phyloP scores from a whole-genome alignment of 1,140 invertebrate species.

The Ceratitis capitata region DNA sequence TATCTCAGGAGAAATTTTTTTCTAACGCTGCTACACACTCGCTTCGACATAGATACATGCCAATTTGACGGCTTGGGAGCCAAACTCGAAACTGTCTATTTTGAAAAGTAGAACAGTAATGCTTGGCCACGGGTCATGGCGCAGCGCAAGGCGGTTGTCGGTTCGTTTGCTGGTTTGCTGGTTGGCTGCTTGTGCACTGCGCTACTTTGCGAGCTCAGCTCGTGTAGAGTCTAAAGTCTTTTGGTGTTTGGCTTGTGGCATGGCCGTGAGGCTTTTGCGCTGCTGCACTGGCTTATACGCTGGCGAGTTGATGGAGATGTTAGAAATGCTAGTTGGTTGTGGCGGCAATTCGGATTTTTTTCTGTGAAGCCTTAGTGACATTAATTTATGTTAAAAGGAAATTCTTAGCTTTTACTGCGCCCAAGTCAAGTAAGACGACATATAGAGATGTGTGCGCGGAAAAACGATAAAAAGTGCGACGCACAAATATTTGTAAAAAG shows the following conservation, averaged over 20 bases:
- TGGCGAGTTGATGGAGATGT: conserved; percentile 57
- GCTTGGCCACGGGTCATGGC: conserved; percentile 63
- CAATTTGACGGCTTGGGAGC: background rate
- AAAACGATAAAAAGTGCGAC: too few species aligned
- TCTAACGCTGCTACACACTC: background rate
- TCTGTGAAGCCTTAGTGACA: conserved; percentile 44
- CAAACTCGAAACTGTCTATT: background rate
- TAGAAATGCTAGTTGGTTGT: conserved; percentile 46
- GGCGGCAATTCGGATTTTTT: conserved; percentile 10
- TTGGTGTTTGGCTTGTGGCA: background rate
- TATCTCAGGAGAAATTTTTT: too few species aligned
- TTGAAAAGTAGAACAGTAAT: conserved; percentile 56
- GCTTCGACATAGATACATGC: background rate
- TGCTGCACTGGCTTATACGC: background rate
- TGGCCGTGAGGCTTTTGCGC: background rate
- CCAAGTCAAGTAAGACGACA: background rate
- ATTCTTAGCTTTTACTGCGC: conserved; percentile 42
- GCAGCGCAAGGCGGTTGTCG: conserved; percentile 3
- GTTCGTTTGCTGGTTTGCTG: background rate
- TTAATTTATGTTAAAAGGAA: conserved; percentile 62
- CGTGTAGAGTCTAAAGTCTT: background rate
- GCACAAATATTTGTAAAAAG: too few species aligned
- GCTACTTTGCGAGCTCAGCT: background rate
- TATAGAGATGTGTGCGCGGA: background rate
- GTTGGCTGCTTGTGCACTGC: conserved; percentile 37